Percentiles rank a stretch among this genome's conserved stretches.
phyloP scores from a whole-genome alignment of 92 coral and sea anemone genomes.

The Heliopora coerulea region DNA sequence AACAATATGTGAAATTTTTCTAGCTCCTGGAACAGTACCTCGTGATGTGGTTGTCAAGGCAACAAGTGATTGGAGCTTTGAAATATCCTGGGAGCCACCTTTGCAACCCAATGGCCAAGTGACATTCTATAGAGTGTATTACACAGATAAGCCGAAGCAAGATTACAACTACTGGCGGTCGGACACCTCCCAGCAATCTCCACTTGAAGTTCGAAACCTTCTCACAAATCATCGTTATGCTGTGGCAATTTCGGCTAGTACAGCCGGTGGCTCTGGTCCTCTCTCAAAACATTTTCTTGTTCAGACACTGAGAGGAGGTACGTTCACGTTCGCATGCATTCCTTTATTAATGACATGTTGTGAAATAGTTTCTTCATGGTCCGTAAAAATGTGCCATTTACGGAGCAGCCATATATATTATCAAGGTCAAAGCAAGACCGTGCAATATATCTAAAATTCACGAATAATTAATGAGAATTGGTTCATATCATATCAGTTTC shows the following conservation, averaged over 20 bases:
- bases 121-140: conserved; percentile 65
- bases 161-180: conserved; percentile 62
- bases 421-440: too few species aligned
- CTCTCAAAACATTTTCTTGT: conserved; percentile 66
- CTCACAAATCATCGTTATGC: conserved; percentile 20
- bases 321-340: too few species aligned
- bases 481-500: too few species aligned
- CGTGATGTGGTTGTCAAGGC: conserved; percentile 66
- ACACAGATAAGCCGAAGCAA: conserved; percentile 55
- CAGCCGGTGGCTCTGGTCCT: conserved; percentile 69
- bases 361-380: too few species aligned
- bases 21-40: conserved; percentile 88
- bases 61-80: conserved; percentile 64
- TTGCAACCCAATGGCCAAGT: conserved; percentile 69
- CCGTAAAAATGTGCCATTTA: too few species aligned
- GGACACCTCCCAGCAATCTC: not conserved
- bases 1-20: not conserved
- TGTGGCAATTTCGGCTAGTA: conserved; percentile 22
- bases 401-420: too few species aligned
- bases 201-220: not conserved
- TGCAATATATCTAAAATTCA: too few species aligned
- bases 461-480: too few species aligned
- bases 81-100: conserved; percentile 86
- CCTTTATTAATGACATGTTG: too few species aligned
- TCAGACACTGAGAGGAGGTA: conserved; percentile 86